Conservation (phyloP, 2,797 vertebrate species). For the Sylvia borin region DNA sequence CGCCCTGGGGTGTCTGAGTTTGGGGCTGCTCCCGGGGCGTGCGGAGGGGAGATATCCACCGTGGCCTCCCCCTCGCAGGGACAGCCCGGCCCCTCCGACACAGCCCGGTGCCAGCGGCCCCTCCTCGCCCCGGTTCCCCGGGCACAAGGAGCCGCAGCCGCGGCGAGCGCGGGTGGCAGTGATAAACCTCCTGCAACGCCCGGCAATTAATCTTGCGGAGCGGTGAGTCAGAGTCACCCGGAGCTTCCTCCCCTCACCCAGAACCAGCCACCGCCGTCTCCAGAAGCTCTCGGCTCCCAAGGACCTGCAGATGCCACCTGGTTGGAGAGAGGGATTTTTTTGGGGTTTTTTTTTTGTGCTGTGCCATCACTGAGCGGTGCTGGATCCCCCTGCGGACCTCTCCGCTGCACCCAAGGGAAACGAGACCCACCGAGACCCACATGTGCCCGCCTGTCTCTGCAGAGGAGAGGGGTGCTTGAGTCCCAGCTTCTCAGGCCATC, state of each 20-base stretch:
- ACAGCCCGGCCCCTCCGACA: not conserved
- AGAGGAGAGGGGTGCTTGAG: not conserved
- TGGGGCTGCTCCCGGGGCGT: not conserved
- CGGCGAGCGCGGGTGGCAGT: constrained; percentile 52
- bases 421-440: rapidly evolving
- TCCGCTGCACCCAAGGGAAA: not conserved
- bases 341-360: not conserved
- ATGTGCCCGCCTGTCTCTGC: rapidly evolving
- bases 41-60: not conserved
- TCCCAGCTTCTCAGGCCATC: not conserved
- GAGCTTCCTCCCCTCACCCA: constrained; percentile 44
- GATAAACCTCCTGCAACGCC: constrained; percentile 68
- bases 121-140: not conserved
- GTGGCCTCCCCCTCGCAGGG: rapidly evolving
- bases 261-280: constrained; percentile 31
- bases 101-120: not conserved
- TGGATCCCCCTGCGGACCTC: not conserved
- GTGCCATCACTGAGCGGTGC: not conserved
- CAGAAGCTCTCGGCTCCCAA: constrained; percentile 57
- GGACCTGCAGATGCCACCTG: constrained; percentile 56
- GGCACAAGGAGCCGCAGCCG: not conserved
- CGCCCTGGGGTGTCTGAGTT: not conserved
- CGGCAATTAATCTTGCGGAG: constrained; percentile 77
- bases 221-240: constrained; percentile 53
- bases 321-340: not conserved